Base-by-base conservation (phyloP, 1,140 invertebrate genomes). In the Proales similis region DNA sequence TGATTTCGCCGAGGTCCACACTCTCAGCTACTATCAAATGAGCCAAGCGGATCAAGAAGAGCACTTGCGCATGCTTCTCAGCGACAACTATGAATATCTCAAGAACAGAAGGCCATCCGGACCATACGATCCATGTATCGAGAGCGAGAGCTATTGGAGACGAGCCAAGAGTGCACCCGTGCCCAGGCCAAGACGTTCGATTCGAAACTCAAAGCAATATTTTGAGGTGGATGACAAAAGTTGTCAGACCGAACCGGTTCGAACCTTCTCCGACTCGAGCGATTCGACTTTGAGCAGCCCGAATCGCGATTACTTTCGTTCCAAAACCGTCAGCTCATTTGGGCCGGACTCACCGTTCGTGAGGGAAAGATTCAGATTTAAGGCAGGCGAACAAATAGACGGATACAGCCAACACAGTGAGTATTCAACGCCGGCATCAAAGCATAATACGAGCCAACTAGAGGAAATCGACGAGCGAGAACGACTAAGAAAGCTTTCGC, bases 61-160 rank as follows among this genome's bases (percentile, higher is more conserved):
- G 12, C 36, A 57, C 27, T 14, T 57, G 20, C 39, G n/a, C 9
- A n/a, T 30, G 26, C 45, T 57, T n/a, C 14, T 57, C 3, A 42
- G 22, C 30, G 51, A 57, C 20, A 29, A 57, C 3, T 57, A 20
- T 14, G 26, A 24, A 1, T 42, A 27, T 17, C 24, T 42, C 19
- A 57, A 57, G 26, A 29, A 20, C 20, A n/a, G n/a, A n/a, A n/a
- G n/a, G n/a, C n/a, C n/a, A n/a, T n/a, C n/a, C n/a, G n/a, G n/a
- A n/a, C 20, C 26, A 7, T 57, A 57, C 20, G 51, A 57, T 26
- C 51, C 51, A 17, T 57, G 51, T 57, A 12, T 17, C 30, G 51
- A 57, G 2, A 42, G 27, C 20, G 38, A 24, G 19, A 57, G 36
- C 30, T 57, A 30, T 57, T 42, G 36, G 4, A 7, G 51, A 11